Conservation (phyloP, 1,140 invertebrate genomes). For the Papilio machaon region DNA sequence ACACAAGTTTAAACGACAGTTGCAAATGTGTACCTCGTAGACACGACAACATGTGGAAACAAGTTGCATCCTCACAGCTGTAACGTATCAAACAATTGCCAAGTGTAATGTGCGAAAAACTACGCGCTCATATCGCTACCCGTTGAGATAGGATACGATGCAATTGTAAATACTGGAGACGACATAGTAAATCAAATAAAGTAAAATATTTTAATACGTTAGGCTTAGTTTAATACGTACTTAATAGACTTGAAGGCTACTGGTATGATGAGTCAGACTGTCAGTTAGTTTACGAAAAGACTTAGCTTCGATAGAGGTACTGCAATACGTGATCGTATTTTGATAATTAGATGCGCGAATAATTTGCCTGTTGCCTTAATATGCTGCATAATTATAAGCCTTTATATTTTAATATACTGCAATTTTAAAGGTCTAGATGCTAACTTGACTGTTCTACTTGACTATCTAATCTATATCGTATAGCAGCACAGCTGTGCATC, state of each 20-base stretch:
- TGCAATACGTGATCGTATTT: no score
- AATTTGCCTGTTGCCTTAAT: no score
- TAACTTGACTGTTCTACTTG: slow-evolving; percentile 4
- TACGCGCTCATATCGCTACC: slow-evolving; percentile 53
- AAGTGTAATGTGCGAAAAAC: slow-evolving; percentile 65
- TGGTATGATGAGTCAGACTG: no score
- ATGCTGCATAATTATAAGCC: background rate
- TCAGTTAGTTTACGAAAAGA: no score
- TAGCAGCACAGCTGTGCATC: slow-evolving; percentile 41
- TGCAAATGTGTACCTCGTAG: slow-evolving; percentile 15
- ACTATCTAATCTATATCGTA: slow-evolving; percentile 3
- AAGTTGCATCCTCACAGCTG: slow-evolving; percentile 50
- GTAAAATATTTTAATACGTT: background rate
- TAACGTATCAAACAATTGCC: slow-evolving; percentile 64
- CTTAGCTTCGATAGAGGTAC: no score
- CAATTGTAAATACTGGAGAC: slow-evolving; percentile 3
- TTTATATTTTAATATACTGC: no score
- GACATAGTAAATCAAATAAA: background rate
- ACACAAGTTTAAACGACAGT: slow-evolving; percentile 27
- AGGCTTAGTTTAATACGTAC: no score
- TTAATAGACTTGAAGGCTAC: no score
- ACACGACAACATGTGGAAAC: slow-evolving; percentile 33
- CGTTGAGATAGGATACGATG: background rate
- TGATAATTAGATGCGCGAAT: no score
- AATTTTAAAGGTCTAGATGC: background rate